Percentiles rank a stretch among this genome's conserved stretches.
phyloP scores from a whole-genome alignment of 2,888 invertebrate species.

The Gastracanthus pulcherrimus region DNA sequence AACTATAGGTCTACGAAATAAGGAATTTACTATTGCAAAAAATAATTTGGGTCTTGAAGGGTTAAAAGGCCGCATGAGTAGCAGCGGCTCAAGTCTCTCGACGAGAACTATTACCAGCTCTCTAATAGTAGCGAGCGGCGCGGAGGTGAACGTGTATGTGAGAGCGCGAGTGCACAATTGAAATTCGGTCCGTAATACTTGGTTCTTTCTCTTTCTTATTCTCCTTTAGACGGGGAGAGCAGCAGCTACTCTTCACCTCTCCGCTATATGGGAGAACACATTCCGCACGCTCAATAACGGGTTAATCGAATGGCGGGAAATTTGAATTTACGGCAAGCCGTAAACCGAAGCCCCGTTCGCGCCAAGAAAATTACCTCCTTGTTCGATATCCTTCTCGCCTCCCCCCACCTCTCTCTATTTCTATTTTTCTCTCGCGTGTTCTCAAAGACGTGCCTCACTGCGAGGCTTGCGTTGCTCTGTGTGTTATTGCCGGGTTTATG shows the following conservation, averaged over 20 bases:
- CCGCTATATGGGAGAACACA: neutral
- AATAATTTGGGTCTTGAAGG: slow-evolving; percentile 4
- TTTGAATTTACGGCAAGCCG: slow-evolving; percentile 50
- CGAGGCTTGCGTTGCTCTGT: neutral
- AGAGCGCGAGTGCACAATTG: slow-evolving; percentile 16
- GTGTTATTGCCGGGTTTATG: slow-evolving; percentile 12
- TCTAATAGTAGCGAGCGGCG: slow-evolving; percentile 17
- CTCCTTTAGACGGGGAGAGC: neutral
- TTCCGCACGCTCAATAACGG: slow-evolving; percentile 46
- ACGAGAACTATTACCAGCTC: slow-evolving; percentile 16
- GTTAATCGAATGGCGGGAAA: slow-evolving; percentile 49
- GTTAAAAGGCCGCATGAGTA: neutral
- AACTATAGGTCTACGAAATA: neutral
- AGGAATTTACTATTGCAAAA: slow-evolving; percentile 1
- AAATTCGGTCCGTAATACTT: slow-evolving; percentile 36
- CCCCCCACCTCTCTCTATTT: neutral
- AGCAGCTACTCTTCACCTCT: neutral
- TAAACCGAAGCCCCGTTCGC: slow-evolving; percentile 47
- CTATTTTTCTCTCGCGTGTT: neutral
- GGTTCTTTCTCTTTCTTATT: neutral
- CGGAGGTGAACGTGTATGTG: neutral
- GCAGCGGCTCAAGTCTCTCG: neutral
- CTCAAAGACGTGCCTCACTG: neutral
- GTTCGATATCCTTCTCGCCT: slow-evolving; percentile 31
- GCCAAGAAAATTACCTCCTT: slow-evolving; percentile 30